Evolutionary conservation across 2,113 vertebrate species (phyloP), one percentile per base, ranked within the genome.

Genomic region (Psittacula cyanocephala): DNA sequence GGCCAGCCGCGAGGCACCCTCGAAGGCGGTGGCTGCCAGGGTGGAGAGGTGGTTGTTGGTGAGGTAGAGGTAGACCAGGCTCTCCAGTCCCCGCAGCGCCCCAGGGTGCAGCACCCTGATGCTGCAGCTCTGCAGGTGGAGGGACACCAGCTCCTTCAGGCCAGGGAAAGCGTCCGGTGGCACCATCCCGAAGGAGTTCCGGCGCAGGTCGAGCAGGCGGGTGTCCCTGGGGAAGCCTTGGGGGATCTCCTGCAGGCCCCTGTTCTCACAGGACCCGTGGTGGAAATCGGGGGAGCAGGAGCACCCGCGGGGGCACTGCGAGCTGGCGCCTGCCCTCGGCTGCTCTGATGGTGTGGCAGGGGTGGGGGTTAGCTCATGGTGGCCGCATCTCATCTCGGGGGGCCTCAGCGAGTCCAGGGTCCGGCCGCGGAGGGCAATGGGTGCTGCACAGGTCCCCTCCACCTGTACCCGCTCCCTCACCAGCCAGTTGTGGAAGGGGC

Each of bases 11-110:
- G 98, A 98, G 10, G 97, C 97, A 8, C 99, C 99, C 85, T 98
- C 95, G 3, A 99, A 99, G 82, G 98, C 97, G 0, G 98, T 89
- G 0, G 98, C 97, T 2, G 74, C 98, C 93, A 99, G 95, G 9
- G 97, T 97, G 0, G 98, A 97, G 59, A 99, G 98, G 70, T 74
- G 96, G 81, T 99, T 99, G 96, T 99, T n/a, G 0, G 98, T 98
- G 63, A 99, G 98, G 98, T 99, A 99, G 64, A 99, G 98, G 95
- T 99, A 99, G 46, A 99, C 86, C 27, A 99, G 97, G 44, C 97
- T 97, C 74, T 97, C 97, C 98, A 99, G 98, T 10, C 99, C 98
- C 4, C 7, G 96, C 91, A 99, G 98, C 3, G 99, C 99, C 3
- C 98, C 97, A 0, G 93, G 95, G 20, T 97, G 98, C 88, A 99